A percentile compares a stretch with the other conserved stretches of the same genome.
These are phyloP conservation scores for Prolemur simus DNA, from an alignment of 2,113 vertebrate species.

Conservation along the genomic window DNA sequence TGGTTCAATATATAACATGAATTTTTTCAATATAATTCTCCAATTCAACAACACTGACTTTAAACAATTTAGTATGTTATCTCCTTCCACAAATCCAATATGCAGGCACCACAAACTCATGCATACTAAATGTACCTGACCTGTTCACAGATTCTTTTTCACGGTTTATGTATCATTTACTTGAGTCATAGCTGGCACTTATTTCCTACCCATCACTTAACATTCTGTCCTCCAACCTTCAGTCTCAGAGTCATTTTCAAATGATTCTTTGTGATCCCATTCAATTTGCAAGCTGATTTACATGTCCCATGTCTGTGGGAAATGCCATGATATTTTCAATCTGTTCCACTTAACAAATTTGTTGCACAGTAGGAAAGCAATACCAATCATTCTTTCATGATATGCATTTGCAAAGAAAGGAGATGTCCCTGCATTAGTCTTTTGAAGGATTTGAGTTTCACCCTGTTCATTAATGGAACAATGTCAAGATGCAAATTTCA, in stretches of 20 bases:
- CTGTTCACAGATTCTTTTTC: neutral
- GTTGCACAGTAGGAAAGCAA: neutral
- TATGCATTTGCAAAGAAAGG: conserved; percentile 2
- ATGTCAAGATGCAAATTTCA: neutral
- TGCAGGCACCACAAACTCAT: neutral
- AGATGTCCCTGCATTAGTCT: neutral
- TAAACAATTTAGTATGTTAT: neutral
- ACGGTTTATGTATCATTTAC: neutral
- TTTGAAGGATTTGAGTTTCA: neutral
- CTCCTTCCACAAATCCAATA: neutral
- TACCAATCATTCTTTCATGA: conserved; percentile 11
- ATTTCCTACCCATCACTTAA: neutral
- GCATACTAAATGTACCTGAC: neutral
- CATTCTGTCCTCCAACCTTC: neutral
- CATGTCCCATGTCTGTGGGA: neutral
- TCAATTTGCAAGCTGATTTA: conserved; percentile 26
- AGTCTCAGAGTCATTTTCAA: neutral
- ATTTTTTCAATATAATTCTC: neutral
- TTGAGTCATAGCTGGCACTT: neutral
- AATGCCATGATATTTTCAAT: conserved; percentile 37
- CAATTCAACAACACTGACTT: neutral
- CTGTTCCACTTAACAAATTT: conserved; percentile 16
- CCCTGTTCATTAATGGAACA: neutral
- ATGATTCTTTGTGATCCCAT: neutral
- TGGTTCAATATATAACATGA: neutral